Evolutionary conservation across 2,113 vertebrate species (phyloP).

Genomic region (Heliornis fulica): DNA sequence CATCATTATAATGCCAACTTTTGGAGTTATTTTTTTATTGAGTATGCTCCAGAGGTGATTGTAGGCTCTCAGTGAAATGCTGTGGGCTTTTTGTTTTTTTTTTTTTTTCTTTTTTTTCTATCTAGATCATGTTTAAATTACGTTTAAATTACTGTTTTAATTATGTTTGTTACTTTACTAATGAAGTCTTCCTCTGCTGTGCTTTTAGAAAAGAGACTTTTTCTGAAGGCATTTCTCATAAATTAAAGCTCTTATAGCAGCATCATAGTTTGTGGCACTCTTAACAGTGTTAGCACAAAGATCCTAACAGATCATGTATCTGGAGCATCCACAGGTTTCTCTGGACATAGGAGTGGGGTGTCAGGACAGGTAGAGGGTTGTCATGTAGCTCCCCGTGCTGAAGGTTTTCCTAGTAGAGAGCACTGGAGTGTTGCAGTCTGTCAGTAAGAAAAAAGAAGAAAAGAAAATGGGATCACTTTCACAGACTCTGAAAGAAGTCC

Average conservation of each 20-base stretch:
- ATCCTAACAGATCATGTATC: background rate
- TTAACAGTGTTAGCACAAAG: background rate
- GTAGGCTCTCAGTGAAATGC: background rate
- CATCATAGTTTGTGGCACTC: background rate
- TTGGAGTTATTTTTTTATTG: background rate
- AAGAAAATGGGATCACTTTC: background rate
- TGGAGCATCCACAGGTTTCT: background rate
- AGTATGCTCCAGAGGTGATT: background rate
- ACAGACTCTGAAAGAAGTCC: background rate
- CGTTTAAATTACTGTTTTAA: background rate
- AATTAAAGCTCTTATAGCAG: background rate
- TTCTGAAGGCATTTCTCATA: background rate
- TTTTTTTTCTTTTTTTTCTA: background rate
- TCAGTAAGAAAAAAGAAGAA: background rate
- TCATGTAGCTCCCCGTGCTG: background rate
- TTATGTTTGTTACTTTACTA: background rate
- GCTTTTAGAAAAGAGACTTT: background rate
- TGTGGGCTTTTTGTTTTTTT: background rate
- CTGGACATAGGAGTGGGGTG: background rate
- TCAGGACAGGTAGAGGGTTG: background rate
- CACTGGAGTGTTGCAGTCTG: background rate
- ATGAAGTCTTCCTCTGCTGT: background rate
- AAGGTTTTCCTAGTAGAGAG: background rate
- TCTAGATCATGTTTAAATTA: background rate
- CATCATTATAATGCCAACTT: background rate